A percentile compares a stretch with the other conserved stretches of the same genome.
Conservation (phyloP, 2,797 vertebrate genomes). For the Sebastolobus alascanus region DNA sequence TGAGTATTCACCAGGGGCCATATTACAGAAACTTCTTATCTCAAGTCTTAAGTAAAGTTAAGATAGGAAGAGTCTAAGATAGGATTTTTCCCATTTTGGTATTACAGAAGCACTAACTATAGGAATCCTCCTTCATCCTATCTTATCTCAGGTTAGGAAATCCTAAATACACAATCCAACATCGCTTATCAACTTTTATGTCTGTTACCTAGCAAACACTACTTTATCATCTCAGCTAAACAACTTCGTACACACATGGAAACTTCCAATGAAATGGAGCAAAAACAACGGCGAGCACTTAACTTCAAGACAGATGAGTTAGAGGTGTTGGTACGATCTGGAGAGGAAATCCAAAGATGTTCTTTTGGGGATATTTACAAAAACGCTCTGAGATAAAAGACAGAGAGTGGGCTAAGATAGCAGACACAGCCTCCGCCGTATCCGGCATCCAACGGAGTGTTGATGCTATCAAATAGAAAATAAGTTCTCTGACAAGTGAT, state of each 20-base stretch:
- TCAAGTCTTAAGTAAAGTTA: no score
- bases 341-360: not conserved
- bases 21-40: not conserved
- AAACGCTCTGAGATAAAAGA: not conserved
- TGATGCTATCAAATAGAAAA: not conserved
- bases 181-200: not conserved
- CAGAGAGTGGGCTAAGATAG: not conserved
- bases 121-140: no score
- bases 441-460: not conserved
- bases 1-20: no score
- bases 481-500: no score
- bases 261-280: not conserved
- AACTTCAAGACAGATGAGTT: not conserved
- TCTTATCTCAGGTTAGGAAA: not conserved
- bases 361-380: not conserved
- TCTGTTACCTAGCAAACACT: not conserved
- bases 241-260: fast-evolving
- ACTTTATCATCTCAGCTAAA: not conserved
- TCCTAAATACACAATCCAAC: not conserved
- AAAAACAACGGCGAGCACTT: no score
- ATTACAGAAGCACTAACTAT: no score
- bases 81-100: no score
- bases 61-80: no score
- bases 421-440: not conserved
- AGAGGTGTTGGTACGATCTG: not conserved